Evolutionary conservation across 2,888 invertebrate genomes (phyloP).

Genomic region (Marronus borbonicus): DNA sequence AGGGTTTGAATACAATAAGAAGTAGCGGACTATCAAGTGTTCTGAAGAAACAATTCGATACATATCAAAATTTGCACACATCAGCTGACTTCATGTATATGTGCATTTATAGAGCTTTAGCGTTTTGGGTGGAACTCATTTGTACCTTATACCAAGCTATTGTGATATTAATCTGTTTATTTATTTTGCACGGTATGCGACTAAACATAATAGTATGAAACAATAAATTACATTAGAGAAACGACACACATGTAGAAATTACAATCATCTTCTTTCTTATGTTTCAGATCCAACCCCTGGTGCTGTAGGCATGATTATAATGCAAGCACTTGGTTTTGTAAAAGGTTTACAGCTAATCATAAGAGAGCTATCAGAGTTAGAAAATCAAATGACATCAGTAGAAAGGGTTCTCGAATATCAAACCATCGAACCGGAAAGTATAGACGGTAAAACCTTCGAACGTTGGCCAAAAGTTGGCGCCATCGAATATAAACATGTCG

Average conservation of each 20-base stretch:
- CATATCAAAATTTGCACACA: constrained; percentile 64
- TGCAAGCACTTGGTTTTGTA: constrained; percentile 84
- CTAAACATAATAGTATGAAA: too few species aligned
- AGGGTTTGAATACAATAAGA: constrained; percentile 65
- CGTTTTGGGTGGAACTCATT: constrained; percentile 61
- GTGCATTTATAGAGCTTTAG: constrained; percentile 60
- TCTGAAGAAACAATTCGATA: constrained; percentile 63
- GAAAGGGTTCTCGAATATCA: constrained; percentile 78
- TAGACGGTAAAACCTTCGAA: constrained; percentile 70
- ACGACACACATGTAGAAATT: too few species aligned
- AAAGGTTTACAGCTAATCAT: constrained; percentile 77
- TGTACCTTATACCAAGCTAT: constrained; percentile 58
- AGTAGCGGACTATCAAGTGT: constrained; percentile 62
- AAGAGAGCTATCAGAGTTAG: constrained; percentile 87
- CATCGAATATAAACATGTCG: constrained; percentile 78
- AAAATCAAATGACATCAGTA: constrained; percentile 90
- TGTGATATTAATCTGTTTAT: constrained; percentile 53
- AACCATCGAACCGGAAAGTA: constrained; percentile 68
- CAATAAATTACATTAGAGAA: too few species aligned
- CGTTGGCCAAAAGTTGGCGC: constrained; percentile 83
- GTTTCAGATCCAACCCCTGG: constrained; percentile 79
- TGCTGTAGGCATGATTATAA: constrained; percentile 84
- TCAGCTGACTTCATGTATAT: constrained; percentile 63
- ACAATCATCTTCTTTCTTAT: background rate
- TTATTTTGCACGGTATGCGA: constrained; percentile 62